phyloP scores from a whole-genome alignment of 2,797 vertebrate genomes.

The Lophius americanus region DNA sequence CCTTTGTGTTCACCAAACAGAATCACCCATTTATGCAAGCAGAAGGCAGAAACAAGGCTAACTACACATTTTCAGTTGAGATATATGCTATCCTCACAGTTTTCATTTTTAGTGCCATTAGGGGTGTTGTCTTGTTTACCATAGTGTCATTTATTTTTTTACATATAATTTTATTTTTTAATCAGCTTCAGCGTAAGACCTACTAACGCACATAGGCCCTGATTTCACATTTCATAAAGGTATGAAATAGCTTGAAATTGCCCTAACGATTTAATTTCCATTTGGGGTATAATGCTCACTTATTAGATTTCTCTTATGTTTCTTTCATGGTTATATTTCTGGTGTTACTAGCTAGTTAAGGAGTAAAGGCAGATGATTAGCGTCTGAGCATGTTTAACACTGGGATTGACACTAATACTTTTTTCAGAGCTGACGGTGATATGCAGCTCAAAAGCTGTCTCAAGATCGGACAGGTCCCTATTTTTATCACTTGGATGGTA shows the following conservation, averaged over 20 bases:
- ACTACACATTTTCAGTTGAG: slow-evolving; percentile 41
- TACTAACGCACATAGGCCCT: slow-evolving; percentile 3
- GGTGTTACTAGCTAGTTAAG: slow-evolving; percentile 19
- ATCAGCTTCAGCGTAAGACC: slow-evolving; percentile 10
- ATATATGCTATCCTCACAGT: slow-evolving; percentile 1
- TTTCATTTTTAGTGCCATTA: slow-evolving; percentile 5
- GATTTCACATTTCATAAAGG: slow-evolving; percentile 8
- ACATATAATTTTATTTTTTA: not conserved
- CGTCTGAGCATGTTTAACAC: slow-evolving; percentile 53
- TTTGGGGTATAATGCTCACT: slow-evolving; percentile 27
- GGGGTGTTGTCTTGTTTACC: not conserved
- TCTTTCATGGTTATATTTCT: slow-evolving; percentile 37
- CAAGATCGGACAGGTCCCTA: slow-evolving; percentile 30
- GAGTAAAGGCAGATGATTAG: slow-evolving; percentile 44
- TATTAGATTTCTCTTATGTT: slow-evolving; percentile 42
- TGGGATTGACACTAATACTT: slow-evolving; percentile 46
- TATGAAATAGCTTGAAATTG: slow-evolving; percentile 5
- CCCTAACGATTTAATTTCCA: slow-evolving; percentile 13
- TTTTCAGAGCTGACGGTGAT: slow-evolving; percentile 48
- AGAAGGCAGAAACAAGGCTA: slow-evolving; percentile 25
- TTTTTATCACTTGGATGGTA: not conserved
- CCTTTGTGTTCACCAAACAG: slow-evolving; percentile 33
- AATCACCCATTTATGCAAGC: slow-evolving; percentile 49
- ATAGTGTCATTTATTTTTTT: slow-evolving; percentile 7
- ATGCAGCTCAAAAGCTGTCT: slow-evolving; percentile 49